Percentiles rank a stretch among this genome's conserved stretches.
Evolutionary conservation across 2,797 vertebrate genomes (phyloP).

Genomic region (Arrhamphus sclerolepis): DNA sequence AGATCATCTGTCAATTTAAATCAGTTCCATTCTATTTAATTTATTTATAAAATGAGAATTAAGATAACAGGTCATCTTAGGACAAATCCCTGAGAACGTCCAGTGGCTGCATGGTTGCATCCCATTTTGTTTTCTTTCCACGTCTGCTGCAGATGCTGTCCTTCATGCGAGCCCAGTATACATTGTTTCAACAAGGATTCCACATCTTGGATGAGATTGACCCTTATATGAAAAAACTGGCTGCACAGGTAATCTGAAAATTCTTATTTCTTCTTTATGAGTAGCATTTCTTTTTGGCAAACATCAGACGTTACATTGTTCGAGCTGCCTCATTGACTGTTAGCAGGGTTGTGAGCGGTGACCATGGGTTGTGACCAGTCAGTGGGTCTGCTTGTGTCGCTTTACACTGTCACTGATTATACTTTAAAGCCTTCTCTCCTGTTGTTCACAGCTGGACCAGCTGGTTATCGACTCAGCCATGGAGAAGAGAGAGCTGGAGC

Average conservation of each 20-base stretch:
- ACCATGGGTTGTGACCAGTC: too few species aligned
- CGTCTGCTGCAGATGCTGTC: conserved; percentile 90
- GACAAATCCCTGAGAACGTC: too few species aligned
- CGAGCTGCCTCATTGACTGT: too few species aligned
- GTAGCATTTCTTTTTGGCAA: background rate
- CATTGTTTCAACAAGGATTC: conserved; percentile 95
- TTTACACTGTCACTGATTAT: conserved; percentile 8
- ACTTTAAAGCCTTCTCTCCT: conserved; percentile 4
- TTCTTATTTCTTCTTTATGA: background rate
- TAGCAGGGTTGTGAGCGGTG: too few species aligned
- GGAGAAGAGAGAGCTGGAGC: conserved; percentile 97
- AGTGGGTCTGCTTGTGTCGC: background rate
- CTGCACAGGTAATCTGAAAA: conserved; percentile 84
- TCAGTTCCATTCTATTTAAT: too few species aligned
- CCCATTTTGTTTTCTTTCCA: background rate
- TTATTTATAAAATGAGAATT: too few species aligned
- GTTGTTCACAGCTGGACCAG: conserved; percentile 89
- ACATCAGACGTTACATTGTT: too few species aligned
- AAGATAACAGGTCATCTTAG: too few species aligned
- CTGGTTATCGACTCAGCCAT: conserved; percentile 96
- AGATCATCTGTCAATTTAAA: too few species aligned
- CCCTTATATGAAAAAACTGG: conserved; percentile 97
- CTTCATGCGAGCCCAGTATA: conserved; percentile 97
- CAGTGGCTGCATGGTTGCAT: background rate
- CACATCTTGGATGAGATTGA: conserved; percentile 92